Evolutionary conservation across 92 coral and sea anemone species (phyloP).

Genomic region (Porites rus): DNA sequence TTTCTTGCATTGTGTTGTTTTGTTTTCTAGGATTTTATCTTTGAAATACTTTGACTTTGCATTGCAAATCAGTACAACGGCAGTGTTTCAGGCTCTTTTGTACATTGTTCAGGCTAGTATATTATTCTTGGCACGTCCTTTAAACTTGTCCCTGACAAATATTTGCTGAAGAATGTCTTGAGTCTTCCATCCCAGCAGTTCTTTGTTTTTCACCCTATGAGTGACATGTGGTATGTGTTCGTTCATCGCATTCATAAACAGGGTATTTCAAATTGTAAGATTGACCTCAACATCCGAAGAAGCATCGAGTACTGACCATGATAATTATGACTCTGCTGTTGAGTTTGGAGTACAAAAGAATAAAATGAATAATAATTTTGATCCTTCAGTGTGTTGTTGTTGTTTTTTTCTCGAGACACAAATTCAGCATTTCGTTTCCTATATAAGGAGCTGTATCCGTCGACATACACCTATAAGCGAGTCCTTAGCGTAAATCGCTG

Average conservation of each 20-base stretch:
- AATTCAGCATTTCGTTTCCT: constrained; percentile 27
- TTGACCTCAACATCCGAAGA: background rate
- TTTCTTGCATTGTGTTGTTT: background rate
- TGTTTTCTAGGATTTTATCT: too few species aligned
- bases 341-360: constrained; percentile 52
- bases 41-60: too few species aligned
- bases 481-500: constrained; percentile 42
- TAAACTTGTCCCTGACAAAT: background rate
- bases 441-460: constrained; percentile 23
- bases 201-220: background rate
- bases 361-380: constrained; percentile 47
- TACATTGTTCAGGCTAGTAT: background rate
- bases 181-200: background rate
- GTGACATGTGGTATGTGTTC: background rate
- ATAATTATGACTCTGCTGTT: background rate
- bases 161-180: background rate
- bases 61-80: too few species aligned
- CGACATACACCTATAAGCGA: constrained; percentile 14
- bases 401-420: constrained; percentile 27
- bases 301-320: constrained; percentile 4
- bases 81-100: too few species aligned
- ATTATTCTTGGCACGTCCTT: background rate
- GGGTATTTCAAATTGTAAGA: background rate
- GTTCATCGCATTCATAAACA: background rate
- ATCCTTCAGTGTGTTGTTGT: constrained; percentile 50